Percentiles rank a stretch among this genome's conserved stretches.
Conservation (phyloP, 2,888 invertebrate species). For the Dermolepida albohirtum region DNA sequence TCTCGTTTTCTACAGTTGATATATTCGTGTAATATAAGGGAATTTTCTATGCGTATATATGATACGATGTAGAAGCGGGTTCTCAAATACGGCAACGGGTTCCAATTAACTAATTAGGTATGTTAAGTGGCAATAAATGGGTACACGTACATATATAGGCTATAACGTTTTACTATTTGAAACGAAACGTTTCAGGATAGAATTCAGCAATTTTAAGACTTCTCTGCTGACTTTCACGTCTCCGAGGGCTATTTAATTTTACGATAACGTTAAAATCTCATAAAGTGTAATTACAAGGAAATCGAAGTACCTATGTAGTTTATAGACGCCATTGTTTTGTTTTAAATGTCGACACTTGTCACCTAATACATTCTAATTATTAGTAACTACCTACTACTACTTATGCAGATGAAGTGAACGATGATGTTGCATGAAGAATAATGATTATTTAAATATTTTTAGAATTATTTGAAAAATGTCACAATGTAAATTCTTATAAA, state of each 20-base stretch:
- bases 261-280: constrained; percentile 17
- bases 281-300: constrained; percentile 21
- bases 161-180: background rate
- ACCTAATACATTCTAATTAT: constrained; percentile 3
- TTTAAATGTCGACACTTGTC: constrained; percentile 2
- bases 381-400: too few relatives aligned
- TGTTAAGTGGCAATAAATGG: constrained; percentile 23
- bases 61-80: background rate
- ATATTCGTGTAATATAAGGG: too few relatives aligned
- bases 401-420: too few relatives aligned
- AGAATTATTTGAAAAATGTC: too few relatives aligned
- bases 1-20: too few relatives aligned
- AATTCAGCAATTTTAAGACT: constrained; percentile 15
- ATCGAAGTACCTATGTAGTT: constrained; percentile 18
- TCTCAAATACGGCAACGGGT: constrained; percentile 13
- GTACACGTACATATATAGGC: constrained; percentile 10
- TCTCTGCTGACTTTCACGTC: background rate
- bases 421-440: too few relatives aligned
- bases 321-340: constrained; percentile 24
- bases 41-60: too few relatives aligned
- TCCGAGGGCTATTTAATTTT: constrained; percentile 1
- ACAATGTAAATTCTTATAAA: too few relatives aligned
- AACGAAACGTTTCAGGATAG: constrained; percentile 1
- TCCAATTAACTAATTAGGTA: constrained; percentile 36
- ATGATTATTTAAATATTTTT: too few relatives aligned